Base-by-base conservation (phyloP, 2,888 invertebrate species). In the Oithona nana region DNA sequence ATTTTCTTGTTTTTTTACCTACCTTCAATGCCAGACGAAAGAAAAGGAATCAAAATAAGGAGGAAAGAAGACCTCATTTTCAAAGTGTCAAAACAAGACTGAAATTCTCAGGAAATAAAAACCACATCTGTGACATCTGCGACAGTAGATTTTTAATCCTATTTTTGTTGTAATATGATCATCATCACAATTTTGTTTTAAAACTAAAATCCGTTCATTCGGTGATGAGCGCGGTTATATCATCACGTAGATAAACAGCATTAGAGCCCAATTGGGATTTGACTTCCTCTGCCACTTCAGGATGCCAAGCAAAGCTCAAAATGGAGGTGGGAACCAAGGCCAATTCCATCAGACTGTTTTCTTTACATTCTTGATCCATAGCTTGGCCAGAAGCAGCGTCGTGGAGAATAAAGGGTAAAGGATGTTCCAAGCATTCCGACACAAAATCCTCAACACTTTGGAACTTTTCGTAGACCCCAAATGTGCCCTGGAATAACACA, bases 401-500 rank as follows among this genome's bases (percentile, higher is more conserved):
- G 8, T 24, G 22, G n/a, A 90, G 75, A 3, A 77, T 69, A 73
- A 88, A 90, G 0, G 85, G 83, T 60, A 72, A 68, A 62, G 82
- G 74, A 16, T 80, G 78, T 68, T 79, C 77, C 31, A 93, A 73
- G 71, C 84, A 82, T 66, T 88, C 87, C 70, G 79, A 78, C 0
- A 92, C 82, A 72, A 88, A 92, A 64, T 84, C 82, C 66, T 81
- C 75, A n/a, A 92, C 78, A 66, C 82, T 81, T 0, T 74, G 72
- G 66, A 85, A 79, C 66, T 82, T 84, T 71, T 92, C 92, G 70
- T 83, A 82, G 0, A 89, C 84, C 57, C 83, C 82, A 73, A 93
- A 93, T 2, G 90, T 92, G 8, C 90, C 92, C 83, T 92, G 77
- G 16, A 79, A n/a, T n/a, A n/a, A n/a, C n/a, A n/a, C n/a, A n/a